A percentile compares a stretch with the other conserved stretches of the same genome.
These are phyloP conservation scores for Sinohyriopsis cumingii DNA, from an alignment of 2,888 invertebrate genomes.

Conservation along the genomic window DNA sequence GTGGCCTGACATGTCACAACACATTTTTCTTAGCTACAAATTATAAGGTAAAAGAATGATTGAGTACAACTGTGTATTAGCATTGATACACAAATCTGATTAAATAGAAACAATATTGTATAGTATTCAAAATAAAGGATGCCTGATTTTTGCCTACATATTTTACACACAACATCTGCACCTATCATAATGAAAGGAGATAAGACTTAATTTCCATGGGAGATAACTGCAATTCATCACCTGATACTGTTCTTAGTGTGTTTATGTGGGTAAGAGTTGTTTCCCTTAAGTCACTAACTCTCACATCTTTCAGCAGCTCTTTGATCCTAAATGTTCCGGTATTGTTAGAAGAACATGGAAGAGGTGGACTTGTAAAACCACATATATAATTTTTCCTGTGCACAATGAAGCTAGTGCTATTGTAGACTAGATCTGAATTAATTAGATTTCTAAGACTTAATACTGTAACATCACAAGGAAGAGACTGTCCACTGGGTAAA, in stretches of 20 bases:
- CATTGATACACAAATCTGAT: too few species aligned
- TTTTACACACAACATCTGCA: too few species aligned
- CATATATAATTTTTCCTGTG: slow-evolving; percentile 60
- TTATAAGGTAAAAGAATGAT: too few species aligned
- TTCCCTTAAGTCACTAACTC: slow-evolving; percentile 37
- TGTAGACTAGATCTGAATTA: slow-evolving; percentile 49
- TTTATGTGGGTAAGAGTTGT: slow-evolving; percentile 56
- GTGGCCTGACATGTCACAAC: too few species aligned
- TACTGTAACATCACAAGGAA: slow-evolving; percentile 60
- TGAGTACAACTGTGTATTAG: too few species aligned
- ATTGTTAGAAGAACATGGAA: slow-evolving; percentile 39
- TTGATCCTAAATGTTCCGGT: slow-evolving; percentile 29
- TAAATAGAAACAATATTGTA: too few species aligned
- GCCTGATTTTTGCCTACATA: too few species aligned
- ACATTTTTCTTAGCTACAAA: too few species aligned
- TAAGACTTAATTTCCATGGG: slow-evolving; percentile 58
- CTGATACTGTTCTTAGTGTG: slow-evolving; percentile 29
- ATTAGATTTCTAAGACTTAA: slow-evolving; percentile 56
- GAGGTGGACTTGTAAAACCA: slow-evolving; percentile 38
- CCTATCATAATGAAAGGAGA: slow-evolving; percentile 12
- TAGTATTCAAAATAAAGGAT: too few species aligned
- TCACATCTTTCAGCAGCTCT: slow-evolving; percentile 44
- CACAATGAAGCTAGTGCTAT: slow-evolving; percentile 59
- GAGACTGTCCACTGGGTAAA: slow-evolving; percentile 33
- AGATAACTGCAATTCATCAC: slow-evolving; percentile 38